phyloP scores from a whole-genome alignment of 2,113 vertebrate species.

The Emberiza fucata region DNA sequence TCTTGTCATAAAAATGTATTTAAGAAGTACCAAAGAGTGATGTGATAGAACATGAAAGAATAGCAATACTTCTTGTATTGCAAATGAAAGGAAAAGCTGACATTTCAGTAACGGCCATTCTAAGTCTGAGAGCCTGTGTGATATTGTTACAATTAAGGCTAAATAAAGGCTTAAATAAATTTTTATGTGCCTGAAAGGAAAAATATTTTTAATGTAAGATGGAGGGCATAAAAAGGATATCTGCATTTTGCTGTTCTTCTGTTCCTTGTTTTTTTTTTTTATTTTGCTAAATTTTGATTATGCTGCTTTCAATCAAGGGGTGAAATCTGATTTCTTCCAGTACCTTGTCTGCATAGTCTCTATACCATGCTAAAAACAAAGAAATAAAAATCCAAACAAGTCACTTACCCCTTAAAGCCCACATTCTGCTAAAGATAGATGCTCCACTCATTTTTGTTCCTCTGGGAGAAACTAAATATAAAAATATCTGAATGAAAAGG shows the following conservation, averaged over 20 bases:
- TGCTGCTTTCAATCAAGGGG: not conserved
- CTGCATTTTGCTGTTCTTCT: not conserved
- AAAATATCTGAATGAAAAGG: not conserved
- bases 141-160: not conserved
- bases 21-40: not conserved
- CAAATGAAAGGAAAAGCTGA: not conserved
- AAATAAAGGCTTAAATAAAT: not conserved
- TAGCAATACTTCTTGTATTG: not conserved
- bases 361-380: not conserved
- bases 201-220: not conserved
- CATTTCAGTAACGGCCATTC: not conserved
- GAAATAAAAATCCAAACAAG: not conserved
- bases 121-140: not conserved
- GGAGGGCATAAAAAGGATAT: not conserved
- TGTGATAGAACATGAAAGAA: not conserved
- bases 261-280: not conserved
- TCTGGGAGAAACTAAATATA: not conserved
- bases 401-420: not conserved
- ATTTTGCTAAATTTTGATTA: not conserved
- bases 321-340: not conserved
- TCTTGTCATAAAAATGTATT: not conserved
- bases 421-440: not conserved
- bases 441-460: not conserved
- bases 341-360: not conserved
- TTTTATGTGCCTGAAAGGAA: not conserved